Conservation (phyloP, 2,888 invertebrate genomes). For the Hoplodrina ambigua region DNA sequence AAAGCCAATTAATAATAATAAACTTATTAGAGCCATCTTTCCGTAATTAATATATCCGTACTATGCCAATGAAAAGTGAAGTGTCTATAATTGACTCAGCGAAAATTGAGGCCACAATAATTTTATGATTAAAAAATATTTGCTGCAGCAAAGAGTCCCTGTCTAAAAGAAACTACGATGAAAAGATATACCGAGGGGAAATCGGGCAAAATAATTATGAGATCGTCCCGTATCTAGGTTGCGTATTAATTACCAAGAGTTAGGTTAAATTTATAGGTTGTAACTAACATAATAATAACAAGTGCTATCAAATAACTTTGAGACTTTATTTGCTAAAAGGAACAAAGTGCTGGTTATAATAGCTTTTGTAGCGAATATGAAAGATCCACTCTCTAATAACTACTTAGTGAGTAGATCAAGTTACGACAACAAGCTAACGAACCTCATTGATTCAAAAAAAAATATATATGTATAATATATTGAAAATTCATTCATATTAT, state of each 20-base stretch:
- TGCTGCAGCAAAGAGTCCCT: conserved; percentile 4
- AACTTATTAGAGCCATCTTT: background rate
- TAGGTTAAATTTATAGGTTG: conserved; percentile 2
- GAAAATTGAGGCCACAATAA: background rate
- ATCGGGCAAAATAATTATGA: conserved; percentile 25
- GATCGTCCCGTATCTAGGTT: conserved; percentile 12
- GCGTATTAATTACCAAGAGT: conserved; percentile 1
- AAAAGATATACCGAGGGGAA: conserved; percentile 17
- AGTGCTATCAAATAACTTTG: too few relatives aligned
- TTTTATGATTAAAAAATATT: conserved; percentile 32
- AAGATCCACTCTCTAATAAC: background rate
- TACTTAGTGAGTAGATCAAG: background rate
- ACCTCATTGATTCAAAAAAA: background rate
- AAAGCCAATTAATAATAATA: background rate
- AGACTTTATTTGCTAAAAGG: background rate
- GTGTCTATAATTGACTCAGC: background rate
- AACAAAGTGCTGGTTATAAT: background rate
- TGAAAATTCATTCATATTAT: too few relatives aligned
- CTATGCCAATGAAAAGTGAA: background rate
- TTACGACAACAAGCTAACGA: background rate
- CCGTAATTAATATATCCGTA: background rate
- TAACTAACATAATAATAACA: background rate
- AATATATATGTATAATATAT: too few relatives aligned
- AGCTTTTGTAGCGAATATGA: background rate
- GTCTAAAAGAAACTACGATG: background rate